phyloP scores from a whole-genome alignment of 2,113 vertebrate genomes.

The Scartelaos histophorus region DNA sequence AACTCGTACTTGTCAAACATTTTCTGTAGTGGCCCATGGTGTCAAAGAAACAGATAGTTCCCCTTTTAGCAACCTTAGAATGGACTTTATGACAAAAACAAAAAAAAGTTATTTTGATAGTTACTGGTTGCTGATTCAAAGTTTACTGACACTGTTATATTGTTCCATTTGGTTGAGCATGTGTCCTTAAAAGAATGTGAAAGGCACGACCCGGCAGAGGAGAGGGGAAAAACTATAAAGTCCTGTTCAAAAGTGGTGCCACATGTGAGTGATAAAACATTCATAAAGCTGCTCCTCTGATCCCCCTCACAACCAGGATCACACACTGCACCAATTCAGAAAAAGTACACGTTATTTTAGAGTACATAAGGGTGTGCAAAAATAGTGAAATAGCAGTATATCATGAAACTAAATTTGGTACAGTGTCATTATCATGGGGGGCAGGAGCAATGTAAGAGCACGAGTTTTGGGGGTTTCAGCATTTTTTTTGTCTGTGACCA shows the following conservation, averaged over 20 bases:
- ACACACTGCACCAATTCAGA: background rate
- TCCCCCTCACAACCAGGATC: constrained; percentile 22
- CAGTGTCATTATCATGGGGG: too few species aligned
- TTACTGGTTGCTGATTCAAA: background rate
- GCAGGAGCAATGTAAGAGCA: too few species aligned
- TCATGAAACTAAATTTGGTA: too few species aligned
- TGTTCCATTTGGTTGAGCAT: too few species aligned
- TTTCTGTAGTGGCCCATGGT: too few species aligned
- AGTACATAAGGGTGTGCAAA: too few species aligned
- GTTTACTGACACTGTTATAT: background rate
- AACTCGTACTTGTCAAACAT: too few species aligned
- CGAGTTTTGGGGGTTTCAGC: too few species aligned
- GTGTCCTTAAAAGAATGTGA: constrained; percentile 18
- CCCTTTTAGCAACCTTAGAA: background rate
- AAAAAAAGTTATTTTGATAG: background rate
- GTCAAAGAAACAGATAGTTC: background rate
- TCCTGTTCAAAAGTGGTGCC: constrained; percentile 10
- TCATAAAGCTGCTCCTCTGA: constrained; percentile 33
- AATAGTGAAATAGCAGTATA: too few species aligned
- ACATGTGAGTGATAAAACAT: constrained; percentile 49
- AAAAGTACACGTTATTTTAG: background rate
- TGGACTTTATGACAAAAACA: too few species aligned
- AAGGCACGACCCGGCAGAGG: constrained; percentile 8
- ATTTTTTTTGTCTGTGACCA: too few species aligned
- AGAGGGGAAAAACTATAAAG: constrained; percentile 25